Evolutionary conservation across 2,113 vertebrate genomes (phyloP).

Genomic region (Otocyon megalotis): DNA sequence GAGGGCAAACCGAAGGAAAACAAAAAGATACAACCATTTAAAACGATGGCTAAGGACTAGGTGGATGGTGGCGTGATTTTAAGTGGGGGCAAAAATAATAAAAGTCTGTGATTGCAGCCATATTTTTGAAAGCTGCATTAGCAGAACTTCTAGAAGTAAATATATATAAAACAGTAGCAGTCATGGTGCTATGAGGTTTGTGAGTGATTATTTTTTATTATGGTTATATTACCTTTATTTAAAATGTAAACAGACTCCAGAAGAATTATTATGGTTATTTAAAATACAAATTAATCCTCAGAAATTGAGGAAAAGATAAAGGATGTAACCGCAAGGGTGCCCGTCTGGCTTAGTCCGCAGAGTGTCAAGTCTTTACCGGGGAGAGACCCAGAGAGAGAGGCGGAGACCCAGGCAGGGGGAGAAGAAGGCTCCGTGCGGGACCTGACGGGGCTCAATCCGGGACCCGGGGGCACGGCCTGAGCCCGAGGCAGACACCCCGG

Average conservation of each 20-base stretch:
- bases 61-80: neutral
- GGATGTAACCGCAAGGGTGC: neutral
- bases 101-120: neutral
- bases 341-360: neutral
- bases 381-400: no score
- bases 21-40: neutral
- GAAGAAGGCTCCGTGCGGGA: no score
- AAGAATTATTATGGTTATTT: neutral
- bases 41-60: neutral
- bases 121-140: slow-evolving; percentile 32
- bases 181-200: neutral
- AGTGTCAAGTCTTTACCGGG: neutral
- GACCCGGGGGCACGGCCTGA: no score
- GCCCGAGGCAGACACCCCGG: no score
- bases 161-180: neutral
- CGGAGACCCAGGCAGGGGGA: no score
- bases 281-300: neutral
- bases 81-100: neutral
- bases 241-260: slow-evolving; percentile 50
- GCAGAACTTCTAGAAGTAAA: neutral
- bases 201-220: neutral
- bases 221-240: slow-evolving; percentile 36
- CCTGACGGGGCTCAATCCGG: no score
- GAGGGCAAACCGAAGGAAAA: neutral
- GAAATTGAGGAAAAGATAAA: neutral